Conservation (phyloP, 2,888 invertebrate species). For the Pemphredon lugubris region DNA sequence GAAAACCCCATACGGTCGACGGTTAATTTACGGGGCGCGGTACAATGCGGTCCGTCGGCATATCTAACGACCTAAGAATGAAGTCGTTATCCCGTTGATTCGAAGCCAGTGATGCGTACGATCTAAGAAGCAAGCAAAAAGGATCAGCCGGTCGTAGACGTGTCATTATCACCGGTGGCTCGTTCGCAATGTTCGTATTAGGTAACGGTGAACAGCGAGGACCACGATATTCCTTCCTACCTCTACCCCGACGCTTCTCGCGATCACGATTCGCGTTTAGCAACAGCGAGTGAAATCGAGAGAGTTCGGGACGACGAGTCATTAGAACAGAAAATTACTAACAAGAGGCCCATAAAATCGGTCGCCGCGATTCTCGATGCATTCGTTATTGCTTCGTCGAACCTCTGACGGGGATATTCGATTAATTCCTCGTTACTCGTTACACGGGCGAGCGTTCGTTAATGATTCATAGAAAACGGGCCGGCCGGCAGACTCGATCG, state of each 20-base stretch:
- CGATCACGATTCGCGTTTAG: slow-evolving; percentile 28
- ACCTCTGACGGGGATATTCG: no score
- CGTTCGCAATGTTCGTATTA: no score
- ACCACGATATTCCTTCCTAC: slow-evolving; percentile 10
- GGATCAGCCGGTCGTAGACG: slow-evolving; percentile 25
- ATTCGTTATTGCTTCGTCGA: no score
- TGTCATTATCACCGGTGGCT: slow-evolving; percentile 40
- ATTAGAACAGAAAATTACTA: slow-evolving; percentile 5
- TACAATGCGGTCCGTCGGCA: no score
- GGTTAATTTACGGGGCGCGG: no score
- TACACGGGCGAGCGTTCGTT: background rate
- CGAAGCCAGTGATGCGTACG: no score
- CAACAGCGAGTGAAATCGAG: slow-evolving; percentile 15
- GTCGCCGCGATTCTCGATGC: background rate
- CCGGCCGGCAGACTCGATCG: no score
- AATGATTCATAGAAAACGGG: background rate
- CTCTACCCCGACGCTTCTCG: background rate
- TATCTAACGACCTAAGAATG: no score
- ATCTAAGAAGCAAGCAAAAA: slow-evolving; percentile 16
- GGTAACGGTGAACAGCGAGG: slow-evolving; percentile 31
- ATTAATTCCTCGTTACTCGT: background rate
- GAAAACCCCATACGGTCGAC: no score
- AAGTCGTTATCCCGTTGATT: no score
- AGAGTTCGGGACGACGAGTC: background rate
- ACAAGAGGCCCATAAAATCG: background rate